Evolutionary conservation across 2,888 invertebrate genomes (phyloP).

Genomic region (Dichetophora obliterata): DNA sequence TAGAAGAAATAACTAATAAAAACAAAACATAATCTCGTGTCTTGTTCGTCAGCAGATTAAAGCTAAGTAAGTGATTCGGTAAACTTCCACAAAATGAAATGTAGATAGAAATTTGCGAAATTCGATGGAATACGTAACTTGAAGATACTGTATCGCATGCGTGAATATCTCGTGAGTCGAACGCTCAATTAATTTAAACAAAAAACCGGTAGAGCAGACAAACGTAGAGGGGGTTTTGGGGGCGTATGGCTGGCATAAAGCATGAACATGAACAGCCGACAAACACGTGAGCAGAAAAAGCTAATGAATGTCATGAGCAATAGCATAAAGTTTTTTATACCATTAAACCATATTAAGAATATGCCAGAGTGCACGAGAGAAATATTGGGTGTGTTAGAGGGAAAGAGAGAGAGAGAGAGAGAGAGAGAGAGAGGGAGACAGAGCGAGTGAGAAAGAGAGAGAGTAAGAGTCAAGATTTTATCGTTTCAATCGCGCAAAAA

Average conservation of each 20-base stretch:
- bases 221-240: background rate
- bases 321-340: too few species aligned
- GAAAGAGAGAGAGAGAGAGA: background rate
- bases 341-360: background rate
- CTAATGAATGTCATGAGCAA: slow-evolving; percentile 5
- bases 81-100: background rate
- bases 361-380: background rate
- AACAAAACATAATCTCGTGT: background rate
- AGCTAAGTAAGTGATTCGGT: background rate
- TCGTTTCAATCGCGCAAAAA: too few species aligned
- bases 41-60: background rate
- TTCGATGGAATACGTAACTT: background rate
- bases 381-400: background rate
- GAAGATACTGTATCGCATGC: background rate
- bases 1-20: too few species aligned
- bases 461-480: background rate
- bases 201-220: background rate
- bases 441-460: background rate
- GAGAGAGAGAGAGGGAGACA: background rate
- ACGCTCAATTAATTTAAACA: background rate
- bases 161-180: background rate
- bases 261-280: slow-evolving; percentile 42
- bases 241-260: background rate
- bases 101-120: background rate
- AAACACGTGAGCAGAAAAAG: slow-evolving; percentile 44